phyloP scores from a whole-genome alignment of 2,113 vertebrate genomes.

The Rattus norvegicus region DNA sequence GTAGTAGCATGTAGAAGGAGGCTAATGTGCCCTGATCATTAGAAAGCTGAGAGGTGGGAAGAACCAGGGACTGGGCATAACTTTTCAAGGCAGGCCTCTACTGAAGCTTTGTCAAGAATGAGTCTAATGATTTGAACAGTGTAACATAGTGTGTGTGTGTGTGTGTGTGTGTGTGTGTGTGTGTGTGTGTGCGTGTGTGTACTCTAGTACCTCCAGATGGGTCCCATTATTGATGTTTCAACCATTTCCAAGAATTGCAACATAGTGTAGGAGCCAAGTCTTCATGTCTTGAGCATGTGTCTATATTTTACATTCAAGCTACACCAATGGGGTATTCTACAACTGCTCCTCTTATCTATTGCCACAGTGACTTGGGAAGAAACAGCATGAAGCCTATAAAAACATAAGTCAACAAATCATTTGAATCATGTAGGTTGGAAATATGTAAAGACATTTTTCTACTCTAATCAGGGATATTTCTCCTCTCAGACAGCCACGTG shows the following conservation, averaged over 20 bases:
- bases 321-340: neutral
- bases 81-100: neutral
- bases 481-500: neutral
- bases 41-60: neutral
- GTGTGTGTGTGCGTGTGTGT: no score
- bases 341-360: neutral
- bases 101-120: no score
- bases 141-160: no score
- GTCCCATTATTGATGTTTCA: neutral
- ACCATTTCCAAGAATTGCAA: neutral
- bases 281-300: neutral
- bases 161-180: no score
- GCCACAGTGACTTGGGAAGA: neutral
- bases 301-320: neutral
- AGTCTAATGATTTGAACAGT: no score
- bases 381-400: neutral
- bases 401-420: neutral
- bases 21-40: rapidly evolving
- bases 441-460: neutral
- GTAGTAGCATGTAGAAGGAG: neutral
- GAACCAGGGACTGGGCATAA: no score
- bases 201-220: neutral
- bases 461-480: neutral
- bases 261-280: neutral
- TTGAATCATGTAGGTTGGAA: neutral